These are phyloP conservation scores for Darevskia mixta DNA, from an alignment of 2,797 vertebrate species.

Conservation along the genomic window DNA sequence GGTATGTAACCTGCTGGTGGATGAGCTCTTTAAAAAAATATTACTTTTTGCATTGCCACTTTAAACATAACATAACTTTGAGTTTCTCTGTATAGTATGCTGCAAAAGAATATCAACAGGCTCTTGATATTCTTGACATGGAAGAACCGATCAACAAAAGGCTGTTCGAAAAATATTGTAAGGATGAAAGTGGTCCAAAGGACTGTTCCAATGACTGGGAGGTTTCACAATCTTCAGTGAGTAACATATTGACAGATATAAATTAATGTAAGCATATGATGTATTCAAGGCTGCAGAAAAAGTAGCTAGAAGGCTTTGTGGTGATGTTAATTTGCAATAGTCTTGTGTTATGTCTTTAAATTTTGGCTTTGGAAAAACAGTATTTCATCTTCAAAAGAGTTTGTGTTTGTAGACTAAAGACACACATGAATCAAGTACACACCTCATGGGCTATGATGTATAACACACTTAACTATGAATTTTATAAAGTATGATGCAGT, in stretches of 20 bases:
- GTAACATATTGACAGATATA: slow-evolving; percentile 53
- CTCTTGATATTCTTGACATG: slow-evolving; percentile 95
- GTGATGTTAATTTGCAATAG: background rate
- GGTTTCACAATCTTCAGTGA: slow-evolving; percentile 92
- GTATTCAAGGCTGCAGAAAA: background rate
- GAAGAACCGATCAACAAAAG: slow-evolving; percentile 93
- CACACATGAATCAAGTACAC: background rate
- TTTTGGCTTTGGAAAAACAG: background rate
- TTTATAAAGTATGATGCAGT: background rate
- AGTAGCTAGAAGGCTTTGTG: background rate
- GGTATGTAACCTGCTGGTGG: background rate
- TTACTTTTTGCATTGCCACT: background rate
- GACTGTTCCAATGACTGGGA: slow-evolving; percentile 92
- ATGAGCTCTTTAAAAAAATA: background rate
- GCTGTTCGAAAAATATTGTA: slow-evolving; percentile 88
- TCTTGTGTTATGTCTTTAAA: background rate
- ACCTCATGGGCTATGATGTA: background rate
- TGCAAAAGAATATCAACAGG: slow-evolving; percentile 98
- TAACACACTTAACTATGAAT: background rate
- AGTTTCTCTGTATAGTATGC: slow-evolving; percentile 86
- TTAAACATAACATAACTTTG: slow-evolving; percentile 24
- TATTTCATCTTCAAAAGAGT: background rate
- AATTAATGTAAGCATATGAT: background rate
- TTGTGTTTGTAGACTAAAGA: background rate
- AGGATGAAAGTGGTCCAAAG: slow-evolving; percentile 87